Evolutionary conservation across 2,113 vertebrate genomes (phyloP), one percentile per base, ranked within the genome.

Genomic region (Amia ocellicauda): DNA sequence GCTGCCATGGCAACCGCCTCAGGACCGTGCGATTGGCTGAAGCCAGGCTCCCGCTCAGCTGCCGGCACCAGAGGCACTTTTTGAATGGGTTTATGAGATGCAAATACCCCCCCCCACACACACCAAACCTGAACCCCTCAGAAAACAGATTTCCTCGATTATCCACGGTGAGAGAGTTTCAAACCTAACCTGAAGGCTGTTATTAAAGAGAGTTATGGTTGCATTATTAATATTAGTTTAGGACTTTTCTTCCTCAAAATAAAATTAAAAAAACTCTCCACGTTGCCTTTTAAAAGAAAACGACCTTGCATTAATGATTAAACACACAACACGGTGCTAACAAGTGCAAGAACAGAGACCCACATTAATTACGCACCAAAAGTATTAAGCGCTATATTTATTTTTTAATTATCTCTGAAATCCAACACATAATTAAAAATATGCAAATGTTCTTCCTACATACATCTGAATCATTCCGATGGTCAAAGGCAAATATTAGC

Each of bases 351-450:
- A 69, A 66, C 69, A 78, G 79, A 36, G 31, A 77, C 74, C 78
- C 73, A 72, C 70, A 80, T 84, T 79, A 80, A 80, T 81, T 83
- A 71, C 78, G 64, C 62, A 42, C 60, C 72, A 68, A 78, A 64
- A 78, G 70, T 67, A 72, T 68, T 55, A 79, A 79, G 73, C 77
- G 83, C 80, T 77, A 77, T 64, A 71, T 68, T 78, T 67, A 71
- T 83, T 36, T n/a, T 82, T 74, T 68, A 66, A 81, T 76, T 64
- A 80, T 75, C n/a, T 73, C 64, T 78, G 61, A 49, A 75, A 40
- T 52, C 56, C 70, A 72, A 75, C 73, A 75, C 68, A 79, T 36
- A 85, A 90, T 90, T 84, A 86, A 80, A 87, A 90, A 84, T 87
- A 88, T 89, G 87, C 80, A 79, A 88, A 89, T 88, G 49, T 24